phyloP scores from a whole-genome alignment of 1,140 invertebrate genomes.

The Platorchestia sp. region DNA sequence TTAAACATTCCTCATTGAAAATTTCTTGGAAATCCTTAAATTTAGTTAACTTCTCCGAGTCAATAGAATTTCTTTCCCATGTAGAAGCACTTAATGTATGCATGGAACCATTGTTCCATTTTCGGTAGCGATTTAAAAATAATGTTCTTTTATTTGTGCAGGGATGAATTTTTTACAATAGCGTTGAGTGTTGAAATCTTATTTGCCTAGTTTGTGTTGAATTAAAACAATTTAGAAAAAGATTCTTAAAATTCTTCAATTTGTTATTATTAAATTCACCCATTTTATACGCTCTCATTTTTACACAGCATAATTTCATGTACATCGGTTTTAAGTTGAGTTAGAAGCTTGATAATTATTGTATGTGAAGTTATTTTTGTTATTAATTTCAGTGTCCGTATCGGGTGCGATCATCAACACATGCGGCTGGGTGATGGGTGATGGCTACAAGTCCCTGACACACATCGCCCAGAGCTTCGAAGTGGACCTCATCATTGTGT shows the following conservation, averaged over 20 bases:
- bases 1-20: too few species aligned
- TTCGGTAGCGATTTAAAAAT: not conserved
- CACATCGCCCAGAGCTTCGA: constrained; percentile 94
- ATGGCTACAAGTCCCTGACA: constrained; percentile 85
- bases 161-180: not conserved
- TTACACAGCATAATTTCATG: not conserved
- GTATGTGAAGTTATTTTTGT: not conserved
- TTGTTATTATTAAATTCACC: not conserved
- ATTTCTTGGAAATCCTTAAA: too few species aligned
- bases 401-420: constrained; percentile 99
- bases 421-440: constrained; percentile 95
- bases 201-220: not conserved
- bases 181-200: not conserved
- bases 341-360: not conserved
- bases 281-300: not conserved
- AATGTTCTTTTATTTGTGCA: not conserved
- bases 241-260: not conserved
- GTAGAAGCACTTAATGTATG: not conserved
- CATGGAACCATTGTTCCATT: not conserved
- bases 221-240: not conserved
- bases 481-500: constrained; percentile 93
- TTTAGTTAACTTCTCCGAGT: not conserved
- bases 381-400: constrained; percentile 76
- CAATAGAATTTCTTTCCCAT: not conserved
- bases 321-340: not conserved